phyloP scores from a whole-genome alignment of 2,888 invertebrate species.

The Synanthedon tipuliformis region DNA sequence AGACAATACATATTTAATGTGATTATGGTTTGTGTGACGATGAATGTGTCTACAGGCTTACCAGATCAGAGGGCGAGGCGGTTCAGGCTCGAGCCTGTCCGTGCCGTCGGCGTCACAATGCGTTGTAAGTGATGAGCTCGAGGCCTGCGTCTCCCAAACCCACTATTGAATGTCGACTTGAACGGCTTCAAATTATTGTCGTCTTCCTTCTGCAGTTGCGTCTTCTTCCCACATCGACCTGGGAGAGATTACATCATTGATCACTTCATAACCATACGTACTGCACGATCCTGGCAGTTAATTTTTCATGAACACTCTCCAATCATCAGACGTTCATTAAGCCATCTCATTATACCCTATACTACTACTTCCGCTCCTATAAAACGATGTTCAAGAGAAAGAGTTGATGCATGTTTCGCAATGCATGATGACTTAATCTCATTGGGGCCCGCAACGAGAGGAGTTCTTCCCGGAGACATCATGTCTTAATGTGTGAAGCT shows the following conservation, averaged over 20 bases:
- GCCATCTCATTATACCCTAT: constrained; percentile 35
- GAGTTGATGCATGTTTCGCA: constrained; percentile 45
- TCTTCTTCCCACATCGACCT: constrained; percentile 49
- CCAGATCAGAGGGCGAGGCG: constrained; percentile 75
- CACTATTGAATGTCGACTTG: constrained; percentile 46
- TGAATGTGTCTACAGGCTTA: constrained; percentile 68
- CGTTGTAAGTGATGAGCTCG: constrained; percentile 72
- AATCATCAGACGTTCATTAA: constrained; percentile 31
- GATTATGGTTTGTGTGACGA: constrained; percentile 34
- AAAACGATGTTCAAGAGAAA: constrained; percentile 29
- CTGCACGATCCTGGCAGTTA: constrained; percentile 52
- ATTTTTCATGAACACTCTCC: constrained; percentile 29
- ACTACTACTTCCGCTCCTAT: constrained; percentile 35
- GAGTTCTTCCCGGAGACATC: constrained; percentile 15
- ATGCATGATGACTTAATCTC: constrained; percentile 41
- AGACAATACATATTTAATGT: constrained; percentile 1
- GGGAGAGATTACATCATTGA: constrained; percentile 47
- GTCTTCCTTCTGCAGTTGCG: constrained; percentile 44
- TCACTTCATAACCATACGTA: constrained; percentile 42
- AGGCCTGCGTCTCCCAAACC: constrained; percentile 39
- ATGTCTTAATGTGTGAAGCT: too few relatives aligned
- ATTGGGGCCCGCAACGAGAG: constrained; percentile 22
- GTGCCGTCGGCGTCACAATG: constrained; percentile 81
- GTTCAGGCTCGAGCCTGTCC: constrained; percentile 85
- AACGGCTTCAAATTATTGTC: constrained; percentile 31